A percentile compares a stretch with the other conserved stretches of the same genome.
phyloP scores from a whole-genome alignment of 1,140 invertebrate genomes.

The Dreissena rostriformis region DNA sequence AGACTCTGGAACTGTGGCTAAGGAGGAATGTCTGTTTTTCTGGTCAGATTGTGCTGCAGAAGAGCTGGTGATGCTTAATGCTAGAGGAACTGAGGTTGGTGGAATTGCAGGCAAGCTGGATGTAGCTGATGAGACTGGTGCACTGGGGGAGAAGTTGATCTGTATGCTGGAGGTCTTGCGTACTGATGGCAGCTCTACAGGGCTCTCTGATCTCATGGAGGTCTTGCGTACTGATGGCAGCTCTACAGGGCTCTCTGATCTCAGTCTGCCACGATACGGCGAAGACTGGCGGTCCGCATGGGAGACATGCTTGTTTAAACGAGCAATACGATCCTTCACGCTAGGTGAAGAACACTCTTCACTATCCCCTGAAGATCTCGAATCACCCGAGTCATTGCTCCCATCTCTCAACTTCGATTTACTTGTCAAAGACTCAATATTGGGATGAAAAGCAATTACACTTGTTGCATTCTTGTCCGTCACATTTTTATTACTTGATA shows the following conservation, averaged over 20 bases:
- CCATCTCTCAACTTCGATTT: no score
- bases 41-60: no score
- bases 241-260: constrained; percentile 16
- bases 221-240: no score
- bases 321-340: constrained; percentile 52
- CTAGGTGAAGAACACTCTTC: constrained; percentile 45
- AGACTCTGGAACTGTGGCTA: no score
- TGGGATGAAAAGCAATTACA: not conserved
- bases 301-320: constrained; percentile 33
- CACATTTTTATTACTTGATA: not conserved
- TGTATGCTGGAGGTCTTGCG: constrained; percentile 25
- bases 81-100: no score
- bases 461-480: constrained; percentile 11
- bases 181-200: no score
- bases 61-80: no score
- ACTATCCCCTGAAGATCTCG: not conserved
- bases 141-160: constrained; percentile 21
- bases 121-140: not conserved
- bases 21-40: no score
- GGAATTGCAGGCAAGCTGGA: not conserved
- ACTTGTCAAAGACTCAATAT: no score
- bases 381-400: no score
- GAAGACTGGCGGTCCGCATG: not conserved
- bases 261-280: not conserved
- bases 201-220: no score